Base-by-base conservation (phyloP, 2,888 invertebrate species). In the Escarpia spicata region DNA sequence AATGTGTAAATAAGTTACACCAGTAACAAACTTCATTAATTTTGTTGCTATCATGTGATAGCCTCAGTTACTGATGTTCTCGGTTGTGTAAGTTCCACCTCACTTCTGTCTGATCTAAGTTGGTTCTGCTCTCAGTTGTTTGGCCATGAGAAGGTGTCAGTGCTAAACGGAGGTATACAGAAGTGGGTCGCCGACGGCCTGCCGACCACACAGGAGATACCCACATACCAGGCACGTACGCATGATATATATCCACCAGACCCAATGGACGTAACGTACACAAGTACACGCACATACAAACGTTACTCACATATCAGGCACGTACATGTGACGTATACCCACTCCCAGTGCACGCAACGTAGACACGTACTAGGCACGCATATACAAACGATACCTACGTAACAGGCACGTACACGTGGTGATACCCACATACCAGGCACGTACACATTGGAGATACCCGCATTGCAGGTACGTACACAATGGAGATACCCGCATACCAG, bases 111-210 rank as follows among this genome's bases (percentile, higher is more conserved):
- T 44, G 37, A 37, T 26, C 15, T 91, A 43, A 45, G 43, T 52
- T 91, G 19, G 45, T 90, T 26, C 3, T 89, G 75, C 45, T 52
- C 94, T n/a, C 94, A 95, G 95, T 92, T 94, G 19, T 95, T 94
- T 93, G 95, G 95, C 15, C 95, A 94, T 89, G 93, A 94, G 19
- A 94, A 94, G 26, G 95, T 95, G 44, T 95, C 95, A 0, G 94
- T 95, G 43, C 93, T 95, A 44, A 94, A 95, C 93, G 95, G 95
- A 3, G 95, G 95, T 9, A 91, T 95, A 75, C 91, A 93, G 58
- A 94, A 94, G 92, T 95, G 95, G 95, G 91, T 26, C 75, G n/a
- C n/a, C 3, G 75, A 75, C 19, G 75, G 75, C 19, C 26, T 75
- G 75, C 26, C 26, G 75, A 75, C 75, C 93, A 43, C 92, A 93